Percentiles rank a stretch among this genome's conserved stretches.
Conservation (phyloP, 2,797 vertebrate genomes). For the Hippopotamyrus pictus region DNA sequence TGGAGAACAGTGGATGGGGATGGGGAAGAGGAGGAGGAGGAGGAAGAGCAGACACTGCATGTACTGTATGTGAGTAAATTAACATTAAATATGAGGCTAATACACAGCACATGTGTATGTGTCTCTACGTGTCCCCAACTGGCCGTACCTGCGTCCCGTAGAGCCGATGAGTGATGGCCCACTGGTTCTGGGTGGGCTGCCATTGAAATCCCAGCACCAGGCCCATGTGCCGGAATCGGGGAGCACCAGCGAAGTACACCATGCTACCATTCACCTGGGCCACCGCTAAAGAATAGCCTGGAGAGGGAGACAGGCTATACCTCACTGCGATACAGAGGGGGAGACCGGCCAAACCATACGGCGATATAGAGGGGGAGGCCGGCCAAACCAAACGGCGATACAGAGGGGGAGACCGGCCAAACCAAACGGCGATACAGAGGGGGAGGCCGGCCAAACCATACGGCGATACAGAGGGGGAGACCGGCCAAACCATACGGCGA, state of each 20-base stretch:
- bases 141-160: slow-evolving; percentile 35
- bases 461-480: too few relatives aligned
- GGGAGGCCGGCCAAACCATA: neutral
- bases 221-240: slow-evolving; percentile 40
- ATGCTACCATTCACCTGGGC: slow-evolving; percentile 13
- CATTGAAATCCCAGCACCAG: slow-evolving; percentile 37
- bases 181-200: slow-evolving; percentile 8
- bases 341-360: neutral
- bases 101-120: neutral
- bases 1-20: neutral
- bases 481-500: too few relatives aligned
- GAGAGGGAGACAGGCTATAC: neutral
- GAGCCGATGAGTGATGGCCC: slow-evolving; percentile 30
- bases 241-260: slow-evolving; percentile 39
- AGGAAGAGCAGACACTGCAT: neutral
- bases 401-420: too few relatives aligned
- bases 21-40: too few relatives aligned
- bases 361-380: too few relatives aligned
- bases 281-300: slow-evolving; percentile 41
- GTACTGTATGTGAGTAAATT: neutral
- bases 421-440: too few relatives aligned
- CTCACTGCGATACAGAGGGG: neutral
- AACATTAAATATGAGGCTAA: neutral
- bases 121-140: neutral
- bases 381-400: too few relatives aligned